phyloP scores from a whole-genome alignment of 2,888 invertebrate genomes.

The Cinara cedri region DNA sequence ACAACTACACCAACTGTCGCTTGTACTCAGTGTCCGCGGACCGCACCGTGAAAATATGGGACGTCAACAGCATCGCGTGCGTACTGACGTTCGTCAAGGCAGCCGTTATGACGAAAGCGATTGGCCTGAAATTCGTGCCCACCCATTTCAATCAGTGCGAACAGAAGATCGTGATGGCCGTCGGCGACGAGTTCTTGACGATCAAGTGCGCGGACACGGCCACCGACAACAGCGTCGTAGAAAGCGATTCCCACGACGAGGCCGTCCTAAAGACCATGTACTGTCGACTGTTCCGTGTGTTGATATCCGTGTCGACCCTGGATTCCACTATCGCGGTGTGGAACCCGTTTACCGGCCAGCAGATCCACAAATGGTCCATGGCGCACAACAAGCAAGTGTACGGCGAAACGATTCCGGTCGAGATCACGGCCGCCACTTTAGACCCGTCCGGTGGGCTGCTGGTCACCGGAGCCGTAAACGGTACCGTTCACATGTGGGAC shows the following conservation, averaged over 20 bases:
- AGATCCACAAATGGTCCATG: slow-evolving; percentile 72
- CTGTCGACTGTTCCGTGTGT: slow-evolving; percentile 68
- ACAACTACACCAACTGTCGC: neutral
- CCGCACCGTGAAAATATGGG: slow-evolving; percentile 13
- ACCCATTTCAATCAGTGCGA: neutral
- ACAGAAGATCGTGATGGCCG: neutral
- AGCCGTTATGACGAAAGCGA: neutral
- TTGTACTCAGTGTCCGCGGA: slow-evolving; percentile 33
- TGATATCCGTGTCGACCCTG: slow-evolving; percentile 78
- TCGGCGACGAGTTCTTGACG: neutral
- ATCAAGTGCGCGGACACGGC: neutral
- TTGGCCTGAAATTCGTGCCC: neutral
- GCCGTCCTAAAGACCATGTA: slow-evolving; percentile 65
- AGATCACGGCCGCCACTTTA: slow-evolving; percentile 79
- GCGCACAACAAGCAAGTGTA: slow-evolving; percentile 74
- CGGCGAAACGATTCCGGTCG: slow-evolving; percentile 72
- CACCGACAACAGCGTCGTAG: slow-evolving; percentile 61
- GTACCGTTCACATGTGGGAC: slow-evolving; percentile 73
- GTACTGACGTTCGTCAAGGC: slow-evolving; percentile 9
- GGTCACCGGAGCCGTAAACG: slow-evolving; percentile 70
- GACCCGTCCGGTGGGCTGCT: slow-evolving; percentile 76
- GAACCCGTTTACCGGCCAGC: slow-evolving; percentile 75
- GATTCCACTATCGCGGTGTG: slow-evolving; percentile 83
- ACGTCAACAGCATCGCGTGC: neutral
- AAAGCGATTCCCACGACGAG: slow-evolving; percentile 61